These are phyloP conservation scores for Anagyrus pseudococci DNA, from an alignment of 2,888 invertebrate species.

Conservation along the genomic window DNA sequence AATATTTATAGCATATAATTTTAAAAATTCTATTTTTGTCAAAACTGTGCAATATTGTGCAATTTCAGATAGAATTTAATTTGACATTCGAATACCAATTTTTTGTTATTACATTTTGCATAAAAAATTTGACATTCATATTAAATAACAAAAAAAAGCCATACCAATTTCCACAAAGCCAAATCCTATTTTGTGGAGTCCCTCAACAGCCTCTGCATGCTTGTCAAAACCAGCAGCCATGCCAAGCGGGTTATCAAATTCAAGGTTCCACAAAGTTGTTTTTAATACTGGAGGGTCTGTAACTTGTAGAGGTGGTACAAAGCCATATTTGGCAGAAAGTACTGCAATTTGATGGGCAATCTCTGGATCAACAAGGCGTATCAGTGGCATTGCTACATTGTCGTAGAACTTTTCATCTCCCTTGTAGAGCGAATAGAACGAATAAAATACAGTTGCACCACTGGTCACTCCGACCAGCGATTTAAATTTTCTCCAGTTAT, in stretches of 20 bases:
- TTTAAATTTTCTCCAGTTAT: constrained; percentile 70
- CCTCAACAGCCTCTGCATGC: constrained; percentile 88
- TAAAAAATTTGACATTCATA: not conserved
- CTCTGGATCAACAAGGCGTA: constrained; percentile 80
- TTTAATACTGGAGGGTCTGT: constrained; percentile 72
- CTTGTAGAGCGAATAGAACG: constrained; percentile 73
- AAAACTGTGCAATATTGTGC: not conserved
- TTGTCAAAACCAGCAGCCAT: constrained; percentile 99
- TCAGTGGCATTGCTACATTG: constrained; percentile 73
- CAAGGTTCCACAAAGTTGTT: constrained; percentile 73
- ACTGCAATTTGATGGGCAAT: constrained; percentile 82
- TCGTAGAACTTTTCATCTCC: constrained; percentile 83
- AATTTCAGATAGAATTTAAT: not conserved
- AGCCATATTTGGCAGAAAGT: constrained; percentile 75
- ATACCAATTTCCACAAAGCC: constrained; percentile 93
- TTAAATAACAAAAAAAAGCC: not conserved
- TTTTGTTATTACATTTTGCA: too few relatives aligned
- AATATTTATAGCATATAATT: not conserved
- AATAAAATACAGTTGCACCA: constrained; percentile 72
- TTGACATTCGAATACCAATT: too few relatives aligned
- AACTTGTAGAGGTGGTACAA: constrained; percentile 69
- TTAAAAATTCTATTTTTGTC: too few relatives aligned
- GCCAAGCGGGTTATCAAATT: constrained; percentile 91
- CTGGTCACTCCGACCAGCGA: constrained; percentile 71
- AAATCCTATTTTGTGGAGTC: constrained; percentile 85